Evolutionary conservation across 1,140 invertebrate species (phyloP).

Genomic region (Liolophura sinensis): DNA sequence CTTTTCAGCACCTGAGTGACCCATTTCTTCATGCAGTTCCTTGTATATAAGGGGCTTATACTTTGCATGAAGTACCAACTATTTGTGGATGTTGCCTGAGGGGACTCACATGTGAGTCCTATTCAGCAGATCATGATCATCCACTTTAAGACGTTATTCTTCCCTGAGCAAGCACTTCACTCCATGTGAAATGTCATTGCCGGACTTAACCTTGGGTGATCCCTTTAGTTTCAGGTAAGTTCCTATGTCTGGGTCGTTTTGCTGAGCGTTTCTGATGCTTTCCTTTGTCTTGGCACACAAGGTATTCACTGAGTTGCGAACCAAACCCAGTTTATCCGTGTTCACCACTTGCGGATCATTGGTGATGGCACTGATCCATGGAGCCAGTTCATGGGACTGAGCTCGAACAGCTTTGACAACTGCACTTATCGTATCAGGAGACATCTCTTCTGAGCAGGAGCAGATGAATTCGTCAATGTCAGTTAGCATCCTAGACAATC

Average conservation of each 20-base stretch:
- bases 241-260: no score
- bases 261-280: no score
- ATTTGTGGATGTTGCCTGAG: background rate
- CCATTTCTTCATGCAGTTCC: constrained; percentile 16
- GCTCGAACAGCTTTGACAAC: background rate
- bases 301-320: background rate
- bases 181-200: no score
- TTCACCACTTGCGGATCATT: background rate
- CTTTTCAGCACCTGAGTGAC: constrained; percentile 27
- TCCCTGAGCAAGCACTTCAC: no score
- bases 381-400: background rate
- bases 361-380: background rate
- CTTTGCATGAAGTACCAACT: constrained; percentile 15
- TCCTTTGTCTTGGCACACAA: no score
- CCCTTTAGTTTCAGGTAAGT: no score
- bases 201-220: no score
- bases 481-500: constrained; percentile 58
- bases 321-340: background rate
- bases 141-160: no score
- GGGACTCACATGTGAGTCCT: background rate
- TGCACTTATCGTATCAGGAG: no score
- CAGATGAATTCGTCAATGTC: constrained; percentile 30
- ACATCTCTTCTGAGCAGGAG: no score
- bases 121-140: no score
- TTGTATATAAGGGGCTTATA: background rate